Percentiles rank a stretch among this genome's conserved stretches.
Evolutionary conservation across 1,140 invertebrate genomes (phyloP).

Genomic region (Panagrolaimus sp.): DNA sequence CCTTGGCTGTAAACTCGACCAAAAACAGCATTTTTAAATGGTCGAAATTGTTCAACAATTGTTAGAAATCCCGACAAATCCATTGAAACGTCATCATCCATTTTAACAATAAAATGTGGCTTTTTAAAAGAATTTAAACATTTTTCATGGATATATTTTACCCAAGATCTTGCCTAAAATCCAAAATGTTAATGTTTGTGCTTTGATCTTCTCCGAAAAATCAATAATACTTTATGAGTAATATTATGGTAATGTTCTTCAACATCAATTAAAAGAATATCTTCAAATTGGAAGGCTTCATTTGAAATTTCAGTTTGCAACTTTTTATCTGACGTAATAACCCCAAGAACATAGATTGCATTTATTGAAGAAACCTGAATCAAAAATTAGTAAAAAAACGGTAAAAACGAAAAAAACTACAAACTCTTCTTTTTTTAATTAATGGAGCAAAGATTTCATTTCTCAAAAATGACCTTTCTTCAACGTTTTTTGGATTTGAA

Average conservation of each 20-base stretch:
- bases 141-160: conserved; percentile 21
- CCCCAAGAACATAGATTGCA: background rate
- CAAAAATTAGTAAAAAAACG: background rate
- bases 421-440: background rate
- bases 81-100: conserved; percentile 39
- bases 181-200: background rate
- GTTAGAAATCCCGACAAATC: conserved; percentile 18
- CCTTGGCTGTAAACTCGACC: conserved; percentile 35
- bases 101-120: conserved; percentile 27
- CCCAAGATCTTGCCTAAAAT: conserved; percentile 36
- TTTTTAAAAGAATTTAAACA: conserved; percentile 3
- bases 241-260: conserved; percentile 35
- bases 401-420: background rate
- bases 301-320: conserved; percentile 8
- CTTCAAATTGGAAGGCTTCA: background rate
- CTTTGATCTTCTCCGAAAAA: background rate
- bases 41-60: conserved; percentile 16
- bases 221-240: conserved; percentile 30
- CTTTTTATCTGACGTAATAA: background rate
- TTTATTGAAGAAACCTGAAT: background rate
- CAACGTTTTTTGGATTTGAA: background rate
- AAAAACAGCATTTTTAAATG: conserved; percentile 26
- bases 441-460: background rate
- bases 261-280: background rate
- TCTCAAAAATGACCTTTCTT: background rate